phyloP scores from a whole-genome alignment of 2,888 invertebrate genomes.

The Scaptomyza parva region DNA sequence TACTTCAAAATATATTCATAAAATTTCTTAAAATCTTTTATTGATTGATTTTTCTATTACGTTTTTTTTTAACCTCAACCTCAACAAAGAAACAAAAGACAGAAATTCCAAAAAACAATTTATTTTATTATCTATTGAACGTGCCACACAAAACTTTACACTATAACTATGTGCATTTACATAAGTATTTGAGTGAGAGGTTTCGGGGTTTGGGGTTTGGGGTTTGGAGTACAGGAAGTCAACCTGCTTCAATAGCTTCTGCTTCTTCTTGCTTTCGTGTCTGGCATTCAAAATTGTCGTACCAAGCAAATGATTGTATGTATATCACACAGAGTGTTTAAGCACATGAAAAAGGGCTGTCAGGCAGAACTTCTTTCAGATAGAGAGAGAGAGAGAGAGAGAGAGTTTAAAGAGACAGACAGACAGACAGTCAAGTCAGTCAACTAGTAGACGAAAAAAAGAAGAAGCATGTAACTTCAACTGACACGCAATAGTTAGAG shows the following conservation, averaged over 20 bases:
- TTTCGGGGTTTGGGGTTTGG: no score
- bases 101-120: conserved; percentile 5
- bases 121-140: conserved; percentile 12
- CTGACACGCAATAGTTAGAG: conserved; percentile 76
- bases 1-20: background rate
- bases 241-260: conserved; percentile 56
- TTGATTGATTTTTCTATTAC: conserved; percentile 3
- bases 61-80: background rate
- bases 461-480: conserved; percentile 35
- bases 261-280: conserved; percentile 55
- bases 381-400: no score
- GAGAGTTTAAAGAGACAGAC: no score
- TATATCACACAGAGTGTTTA: conserved; percentile 25
- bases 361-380: conserved; percentile 40
- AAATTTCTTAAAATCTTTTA: background rate
- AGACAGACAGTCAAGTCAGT: conserved; percentile 32
- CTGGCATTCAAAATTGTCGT: conserved; percentile 67
- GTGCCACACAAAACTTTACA: conserved; percentile 17
- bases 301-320: conserved; percentile 15
- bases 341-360: conserved; percentile 44
- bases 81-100: no score
- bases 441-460: conserved; percentile 53
- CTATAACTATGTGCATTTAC: background rate
- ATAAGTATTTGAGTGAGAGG: no score
- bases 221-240: conserved; percentile 50